These are phyloP conservation scores for Nomada ferruginata DNA, from an alignment of 2,888 invertebrate genomes.

Conservation along the genomic window DNA sequence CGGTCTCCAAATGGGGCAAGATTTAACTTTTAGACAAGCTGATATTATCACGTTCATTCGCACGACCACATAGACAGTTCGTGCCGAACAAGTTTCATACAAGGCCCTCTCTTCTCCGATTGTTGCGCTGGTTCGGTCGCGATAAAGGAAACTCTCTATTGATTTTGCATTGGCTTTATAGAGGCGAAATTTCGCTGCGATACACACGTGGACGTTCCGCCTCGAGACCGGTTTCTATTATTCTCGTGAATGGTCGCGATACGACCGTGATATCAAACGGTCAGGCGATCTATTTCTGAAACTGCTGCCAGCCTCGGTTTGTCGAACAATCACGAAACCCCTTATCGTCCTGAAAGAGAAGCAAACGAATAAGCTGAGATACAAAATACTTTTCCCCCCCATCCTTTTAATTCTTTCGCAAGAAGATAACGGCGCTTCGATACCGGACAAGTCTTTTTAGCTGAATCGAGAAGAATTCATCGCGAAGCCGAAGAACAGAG, in stretches of 20 bases:
- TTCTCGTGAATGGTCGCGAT: constrained; percentile 13
- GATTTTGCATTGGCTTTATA: constrained; percentile 32
- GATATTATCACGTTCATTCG: constrained; percentile 42
- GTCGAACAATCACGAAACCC: constrained; percentile 13
- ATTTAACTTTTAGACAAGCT: constrained; percentile 57
- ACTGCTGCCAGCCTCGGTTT: not conserved
- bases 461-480: not conserved
- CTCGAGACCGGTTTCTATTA: not conserved
- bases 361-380: not conserved
- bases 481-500: not conserved
- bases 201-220: not conserved
- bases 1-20: constrained; percentile 48
- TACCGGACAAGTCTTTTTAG: not conserved
- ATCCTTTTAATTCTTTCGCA: not conserved
- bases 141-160: constrained; percentile 39
- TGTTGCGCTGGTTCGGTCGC: constrained; percentile 24
- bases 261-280: constrained; percentile 6
- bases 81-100: constrained; percentile 4
- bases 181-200: constrained; percentile 24
- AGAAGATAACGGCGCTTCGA: not conserved
- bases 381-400: not conserved
- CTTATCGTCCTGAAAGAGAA: constrained; percentile 24
- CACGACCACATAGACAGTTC: not conserved
- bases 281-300: constrained; percentile 18
- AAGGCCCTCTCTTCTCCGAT: constrained; percentile 3